Conservation (phyloP, 2,888 invertebrate species). For the Philereme vetulata region DNA sequence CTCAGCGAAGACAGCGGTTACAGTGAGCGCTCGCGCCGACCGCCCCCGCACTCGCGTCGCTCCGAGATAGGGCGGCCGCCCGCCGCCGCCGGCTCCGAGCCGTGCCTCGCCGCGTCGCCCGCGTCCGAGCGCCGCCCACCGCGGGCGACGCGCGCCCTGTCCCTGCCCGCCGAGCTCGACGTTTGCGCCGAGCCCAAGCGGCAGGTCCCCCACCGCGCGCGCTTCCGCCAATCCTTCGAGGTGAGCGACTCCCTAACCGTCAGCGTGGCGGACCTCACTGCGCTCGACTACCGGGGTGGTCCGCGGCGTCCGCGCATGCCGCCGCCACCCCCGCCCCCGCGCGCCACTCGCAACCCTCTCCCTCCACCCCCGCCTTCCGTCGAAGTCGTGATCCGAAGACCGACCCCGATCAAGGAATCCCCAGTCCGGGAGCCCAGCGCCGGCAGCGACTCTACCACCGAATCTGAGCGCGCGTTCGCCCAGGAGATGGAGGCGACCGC, state of each 20-base stretch:
- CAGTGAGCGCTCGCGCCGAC: conserved; percentile 83
- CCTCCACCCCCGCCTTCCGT: conserved; percentile 64
- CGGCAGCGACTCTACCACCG: conserved; percentile 76
- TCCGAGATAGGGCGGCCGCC: conserved; percentile 64
- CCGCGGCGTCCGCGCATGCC: conserved; percentile 69
- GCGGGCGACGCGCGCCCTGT: conserved; percentile 71
- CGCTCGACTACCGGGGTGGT: conserved; percentile 81
- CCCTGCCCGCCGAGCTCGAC: conserved; percentile 87
- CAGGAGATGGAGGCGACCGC: conserved; percentile 78
- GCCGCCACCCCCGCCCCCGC: conserved; percentile 65
- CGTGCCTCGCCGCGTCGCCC: conserved; percentile 65
- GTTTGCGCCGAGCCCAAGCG: conserved; percentile 79
- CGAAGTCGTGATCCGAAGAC: conserved; percentile 48
- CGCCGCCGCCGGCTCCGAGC: conserved; percentile 70
- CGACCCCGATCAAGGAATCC: conserved; percentile 45
- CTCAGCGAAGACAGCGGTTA: conserved; percentile 92
- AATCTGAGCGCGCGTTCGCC: conserved; percentile 74
- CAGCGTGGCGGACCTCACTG: conserved; percentile 85
- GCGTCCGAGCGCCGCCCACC: conserved; percentile 65
- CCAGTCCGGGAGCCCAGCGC: conserved; percentile 73
- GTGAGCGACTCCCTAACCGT: conserved; percentile 81
- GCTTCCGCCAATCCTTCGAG: conserved; percentile 76
- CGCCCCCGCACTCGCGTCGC: conserved; percentile 62
- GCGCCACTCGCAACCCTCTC: conserved; percentile 50
- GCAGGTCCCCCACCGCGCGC: conserved; percentile 62